Base-by-base conservation (phyloP, 1,140 invertebrate species). In the Drosophila ambigua region DNA sequence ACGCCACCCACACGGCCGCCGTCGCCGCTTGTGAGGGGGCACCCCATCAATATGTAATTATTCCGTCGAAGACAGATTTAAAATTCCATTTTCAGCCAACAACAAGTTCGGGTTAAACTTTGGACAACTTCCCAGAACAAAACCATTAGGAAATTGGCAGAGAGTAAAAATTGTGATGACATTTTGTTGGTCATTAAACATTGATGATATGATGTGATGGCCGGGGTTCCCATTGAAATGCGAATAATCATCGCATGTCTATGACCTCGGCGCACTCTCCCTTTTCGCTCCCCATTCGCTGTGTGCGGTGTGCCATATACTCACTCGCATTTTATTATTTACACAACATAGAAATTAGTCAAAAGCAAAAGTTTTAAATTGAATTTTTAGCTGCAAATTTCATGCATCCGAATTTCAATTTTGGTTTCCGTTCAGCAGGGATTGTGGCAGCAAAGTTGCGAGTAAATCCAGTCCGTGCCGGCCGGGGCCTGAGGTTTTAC, bases 11-110 rank as follows among this genome's bases (percentile, higher is more conserved):
- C 43, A 16, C 54, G 2, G 24, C 60, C 73, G 31, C 16, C 16
- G 16, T 16, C 26, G 76, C 55, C 26, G 31, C 9, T 11, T 31
- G 8, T 9, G 28, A 8, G 28, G 7, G 28, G 8, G 7, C 2
- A 53, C 46, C 65, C 62, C 74, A 82, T 87, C 82, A 85, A 87
- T 85, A 82, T 78, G 66, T 77, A 78, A 87, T 87, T 88, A 79
- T 79, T 77, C 64, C 43, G 52, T 66, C 71, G 61, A 67, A 55
- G 59, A 64, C 54, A 55, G 64, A 85, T 88, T 76, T 76, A 76
- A 72, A 76, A 78, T 85, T 87, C 75, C 43, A 88, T 87, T 82
- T 69, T 77, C 59, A 65, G 63, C 73, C 76, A 79, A 79, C 79
- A 79, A 79, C 79, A 67, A 58, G 65, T 72, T 58, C n/a, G 72